Base-by-base conservation (phyloP, 2,888 invertebrate species). In the Drosophila engyochracea region DNA sequence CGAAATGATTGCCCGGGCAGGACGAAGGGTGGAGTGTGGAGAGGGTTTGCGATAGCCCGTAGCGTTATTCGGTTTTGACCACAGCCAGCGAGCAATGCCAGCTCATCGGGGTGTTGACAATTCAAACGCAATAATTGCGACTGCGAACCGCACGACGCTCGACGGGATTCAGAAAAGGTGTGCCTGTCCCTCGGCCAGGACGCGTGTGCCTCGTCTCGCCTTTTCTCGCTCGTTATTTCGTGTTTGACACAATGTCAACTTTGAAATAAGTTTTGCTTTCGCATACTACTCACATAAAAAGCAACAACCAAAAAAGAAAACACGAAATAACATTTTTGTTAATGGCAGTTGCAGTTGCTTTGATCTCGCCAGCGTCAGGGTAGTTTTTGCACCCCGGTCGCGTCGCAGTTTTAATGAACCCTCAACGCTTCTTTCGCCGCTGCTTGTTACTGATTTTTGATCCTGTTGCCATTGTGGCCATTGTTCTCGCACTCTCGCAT, bases 51-150 rank as follows among this genome's bases (percentile, higher is more conserved):
- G 31, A 73, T 70, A 58, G 79, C 85, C 90, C 66, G 67, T 74
- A 88, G 90, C 90, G 86, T 67, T 87, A 77, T 66, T 57, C 28
- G 81, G 81, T 70, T 83, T 77, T 86, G 85, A 86, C 85, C 90
- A 83, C 90, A 81, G 47, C 7, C 79, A 76, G 70, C 69, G 79
- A 68, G 35, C 67, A 44, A 14, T 44, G 44, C 22, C 22, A 47
- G 69, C 75, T 68, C 86, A 76, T 75, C 81, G 87, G 88, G 88
- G 91, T 88, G 88, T 91, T 91, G 88, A 88, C 88, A 88, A 88
- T 91, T 91, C 91, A 84, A 88, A 88, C 87, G 88, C 91, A 91
- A 88, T 90, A 88, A 88, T 88, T 88, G 88, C 87, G 91, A 90
- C 74, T 72, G 77, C 52, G 85, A 75, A 87, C 83, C 74, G 81